Conservation (phyloP, 1,140 invertebrate genomes). For the Drosophila melanogaster region DNA sequence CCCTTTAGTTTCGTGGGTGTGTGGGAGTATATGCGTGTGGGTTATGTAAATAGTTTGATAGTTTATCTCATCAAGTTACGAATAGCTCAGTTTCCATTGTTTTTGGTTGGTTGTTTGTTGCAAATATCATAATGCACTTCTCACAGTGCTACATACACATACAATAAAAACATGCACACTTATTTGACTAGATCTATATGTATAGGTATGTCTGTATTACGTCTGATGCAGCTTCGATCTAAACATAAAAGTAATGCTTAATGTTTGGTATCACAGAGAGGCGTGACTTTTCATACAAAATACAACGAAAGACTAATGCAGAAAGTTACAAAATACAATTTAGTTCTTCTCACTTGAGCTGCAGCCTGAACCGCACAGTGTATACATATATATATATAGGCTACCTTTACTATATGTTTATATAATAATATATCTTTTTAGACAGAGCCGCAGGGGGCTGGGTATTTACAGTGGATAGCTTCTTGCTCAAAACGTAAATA, state of each 20-base stretch:
- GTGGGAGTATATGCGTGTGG: slow-evolving; percentile 12
- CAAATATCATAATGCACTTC: slow-evolving; percentile 67
- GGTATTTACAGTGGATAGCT: slow-evolving; percentile 57
- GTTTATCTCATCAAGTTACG: slow-evolving; percentile 38
- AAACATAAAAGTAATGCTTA: slow-evolving; percentile 84
- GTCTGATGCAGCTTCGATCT: slow-evolving; percentile 71
- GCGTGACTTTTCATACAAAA: slow-evolving; percentile 81
- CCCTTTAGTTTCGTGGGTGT: slow-evolving; percentile 14
- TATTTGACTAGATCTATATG: slow-evolving; percentile 66
- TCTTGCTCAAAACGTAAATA: slow-evolving; percentile 49
- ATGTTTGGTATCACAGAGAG: slow-evolving; percentile 84
- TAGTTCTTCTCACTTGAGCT: slow-evolving; percentile 62
- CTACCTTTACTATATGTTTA: slow-evolving; percentile 46
- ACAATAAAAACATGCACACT: slow-evolving; percentile 79
- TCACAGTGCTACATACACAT: slow-evolving; percentile 52
- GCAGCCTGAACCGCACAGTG: slow-evolving; percentile 44
- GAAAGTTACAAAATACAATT: slow-evolving; percentile 77
- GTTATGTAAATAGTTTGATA: slow-evolving; percentile 49
- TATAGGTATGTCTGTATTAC: slow-evolving; percentile 48
- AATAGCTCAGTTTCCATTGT: slow-evolving; percentile 34
- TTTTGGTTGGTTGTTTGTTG: slow-evolving; percentile 34
- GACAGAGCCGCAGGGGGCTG: slow-evolving; percentile 38
- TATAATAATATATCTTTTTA: slow-evolving; percentile 53
- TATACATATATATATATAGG: slow-evolving; percentile 35
- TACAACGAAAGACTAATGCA: slow-evolving; percentile 70